Percentiles rank a stretch among this genome's conserved stretches.
Evolutionary conservation across 2,797 vertebrate genomes (phyloP).

Genomic region (Acrossocheilus fasciatus): DNA sequence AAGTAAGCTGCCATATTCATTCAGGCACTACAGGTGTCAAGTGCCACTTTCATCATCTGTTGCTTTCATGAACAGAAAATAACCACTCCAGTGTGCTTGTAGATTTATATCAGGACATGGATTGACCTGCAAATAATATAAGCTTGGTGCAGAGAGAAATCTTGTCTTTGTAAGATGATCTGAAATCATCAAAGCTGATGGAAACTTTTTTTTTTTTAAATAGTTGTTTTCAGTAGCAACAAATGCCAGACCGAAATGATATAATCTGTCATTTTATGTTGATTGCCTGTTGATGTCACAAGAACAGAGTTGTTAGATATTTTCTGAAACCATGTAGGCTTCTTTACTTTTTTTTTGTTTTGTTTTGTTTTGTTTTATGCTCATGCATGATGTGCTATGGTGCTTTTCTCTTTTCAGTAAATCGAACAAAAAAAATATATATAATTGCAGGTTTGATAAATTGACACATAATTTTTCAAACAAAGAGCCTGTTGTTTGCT

Average conservation of each 20-base stretch:
- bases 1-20: slow-evolving; percentile 18
- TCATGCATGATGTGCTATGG: not conserved
- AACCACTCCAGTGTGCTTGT: not conserved
- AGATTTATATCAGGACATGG: slow-evolving; percentile 25
- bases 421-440: not conserved
- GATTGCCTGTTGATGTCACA: not conserved
- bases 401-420: not conserved
- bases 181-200: not conserved
- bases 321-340: not conserved
- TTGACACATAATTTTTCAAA: not conserved
- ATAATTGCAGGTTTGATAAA: not conserved
- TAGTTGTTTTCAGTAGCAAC: not conserved
- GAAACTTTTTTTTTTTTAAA: not conserved
- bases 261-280: not conserved
- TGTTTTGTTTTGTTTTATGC: no score
- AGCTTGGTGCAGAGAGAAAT: not conserved
- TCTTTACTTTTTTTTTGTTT: not conserved
- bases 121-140: not conserved
- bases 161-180: not conserved
- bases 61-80: slow-evolving; percentile 4
- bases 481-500: slow-evolving; percentile 6
- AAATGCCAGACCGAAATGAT: not conserved
- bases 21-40: not conserved
- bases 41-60: slow-evolving; percentile 7
- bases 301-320: not conserved